Evolutionary conservation across 1,140 invertebrate species (phyloP).

Genomic region (Lepidurus couesii): DNA sequence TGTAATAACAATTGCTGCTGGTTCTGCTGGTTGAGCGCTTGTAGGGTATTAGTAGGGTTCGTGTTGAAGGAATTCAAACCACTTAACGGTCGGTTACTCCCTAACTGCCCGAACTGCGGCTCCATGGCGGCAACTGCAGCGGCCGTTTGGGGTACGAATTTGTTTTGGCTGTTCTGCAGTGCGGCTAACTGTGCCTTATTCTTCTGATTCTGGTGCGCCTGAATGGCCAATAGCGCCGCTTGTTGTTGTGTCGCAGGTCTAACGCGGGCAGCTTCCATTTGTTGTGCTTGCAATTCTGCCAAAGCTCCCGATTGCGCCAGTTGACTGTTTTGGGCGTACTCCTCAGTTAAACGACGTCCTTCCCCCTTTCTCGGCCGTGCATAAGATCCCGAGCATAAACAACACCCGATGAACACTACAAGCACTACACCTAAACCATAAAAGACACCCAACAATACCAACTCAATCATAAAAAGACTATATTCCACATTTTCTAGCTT

Average conservation of each 20-base stretch:
- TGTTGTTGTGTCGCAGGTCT: background rate
- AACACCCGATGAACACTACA: background rate
- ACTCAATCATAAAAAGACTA: too few species aligned
- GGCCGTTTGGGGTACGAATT: background rate
- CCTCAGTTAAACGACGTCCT: background rate
- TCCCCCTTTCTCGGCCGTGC: background rate
- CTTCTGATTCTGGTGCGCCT: constrained; percentile 1
- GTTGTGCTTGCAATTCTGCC: background rate
- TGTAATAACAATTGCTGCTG: background rate
- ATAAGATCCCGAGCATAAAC: background rate
- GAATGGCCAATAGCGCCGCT: background rate
- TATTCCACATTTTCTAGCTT: too few species aligned
- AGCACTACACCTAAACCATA: background rate
- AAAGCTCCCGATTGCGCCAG: background rate
- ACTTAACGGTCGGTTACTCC: background rate
- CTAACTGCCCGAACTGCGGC: background rate
- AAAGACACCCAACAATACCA: too few species aligned
- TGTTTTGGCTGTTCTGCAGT: background rate
- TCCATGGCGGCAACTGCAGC: background rate
- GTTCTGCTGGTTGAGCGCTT: background rate
- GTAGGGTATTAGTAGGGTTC: background rate
- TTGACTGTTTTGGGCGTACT: background rate
- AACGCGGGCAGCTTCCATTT: background rate
- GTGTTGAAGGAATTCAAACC: background rate
- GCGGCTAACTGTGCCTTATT: background rate